A percentile compares a stretch with the other conserved stretches of the same genome.
Conservation (phyloP, 2,888 invertebrate species). For the Achlya flavicornis region DNA sequence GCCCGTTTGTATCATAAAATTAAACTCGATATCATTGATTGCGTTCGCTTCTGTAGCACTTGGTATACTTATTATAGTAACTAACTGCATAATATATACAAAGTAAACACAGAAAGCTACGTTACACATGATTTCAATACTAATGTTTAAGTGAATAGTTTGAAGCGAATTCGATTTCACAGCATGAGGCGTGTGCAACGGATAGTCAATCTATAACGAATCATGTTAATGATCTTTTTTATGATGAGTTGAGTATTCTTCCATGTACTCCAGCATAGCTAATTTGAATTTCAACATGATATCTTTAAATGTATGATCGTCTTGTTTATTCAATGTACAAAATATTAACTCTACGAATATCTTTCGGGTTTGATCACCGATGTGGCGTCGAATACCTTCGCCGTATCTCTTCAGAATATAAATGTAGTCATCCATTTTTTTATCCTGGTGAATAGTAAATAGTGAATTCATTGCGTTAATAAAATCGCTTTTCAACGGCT, state of each 20-base stretch:
- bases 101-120: constrained; percentile 6
- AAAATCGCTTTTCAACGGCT: constrained; percentile 46
- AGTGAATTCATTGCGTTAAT: constrained; percentile 55
- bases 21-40: background rate
- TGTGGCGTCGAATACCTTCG: constrained; percentile 32
- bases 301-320: constrained; percentile 30
- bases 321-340: constrained; percentile 40
- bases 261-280: constrained; percentile 53
- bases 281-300: constrained; percentile 54
- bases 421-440: constrained; percentile 60
- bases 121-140: background rate
- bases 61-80: constrained; percentile 13
- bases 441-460: constrained; percentile 41
- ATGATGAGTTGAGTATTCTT: constrained; percentile 21
- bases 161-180: constrained; percentile 34
- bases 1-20: background rate
- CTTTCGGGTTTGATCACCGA: constrained; percentile 46
- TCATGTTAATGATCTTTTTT: constrained; percentile 17
- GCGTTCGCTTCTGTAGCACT: background rate
- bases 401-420: constrained; percentile 54
- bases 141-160: background rate
- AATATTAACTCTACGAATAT: constrained; percentile 47
- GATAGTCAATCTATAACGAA: background rate
- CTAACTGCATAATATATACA: constrained; percentile 17
- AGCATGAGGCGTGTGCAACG: constrained; percentile 21